Evolutionary conservation across 2,797 vertebrate genomes (phyloP).

Genomic region (Fistularia tabacaria): DNA sequence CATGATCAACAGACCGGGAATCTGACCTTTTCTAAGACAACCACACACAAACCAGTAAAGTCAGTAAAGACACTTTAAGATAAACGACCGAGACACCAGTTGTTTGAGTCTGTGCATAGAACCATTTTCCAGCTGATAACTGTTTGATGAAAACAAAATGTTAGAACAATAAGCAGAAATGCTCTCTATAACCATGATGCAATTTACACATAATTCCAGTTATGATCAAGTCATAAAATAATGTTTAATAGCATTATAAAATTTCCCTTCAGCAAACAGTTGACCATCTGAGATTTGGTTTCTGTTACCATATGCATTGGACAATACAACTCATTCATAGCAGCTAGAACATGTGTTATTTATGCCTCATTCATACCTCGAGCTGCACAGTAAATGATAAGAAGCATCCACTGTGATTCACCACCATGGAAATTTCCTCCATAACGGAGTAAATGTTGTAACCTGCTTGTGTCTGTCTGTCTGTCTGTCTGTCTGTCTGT

Average conservation of each 20-base stretch:
- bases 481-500: too few relatives aligned
- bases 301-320: too few relatives aligned
- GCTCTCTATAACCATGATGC: neutral
- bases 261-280: conserved; percentile 10
- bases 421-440: too few relatives aligned
- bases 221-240: conserved; percentile 1
- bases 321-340: too few relatives aligned
- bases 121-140: neutral
- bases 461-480: too few relatives aligned
- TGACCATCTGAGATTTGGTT: neutral
- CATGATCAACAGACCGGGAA: conserved; percentile 53
- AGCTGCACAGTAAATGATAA: too few relatives aligned
- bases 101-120: neutral
- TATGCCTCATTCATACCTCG: too few relatives aligned
- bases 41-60: conserved; percentile 1
- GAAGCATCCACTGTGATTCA: too few relatives aligned
- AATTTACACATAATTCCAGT: conserved; percentile 9
- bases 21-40: conserved; percentile 35
- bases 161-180: neutral
- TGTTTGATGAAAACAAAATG: neutral
- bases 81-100: neutral
- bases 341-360: too few relatives aligned
- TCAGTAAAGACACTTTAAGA: conserved; percentile 3
- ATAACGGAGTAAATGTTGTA: too few relatives aligned
- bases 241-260: conserved; percentile 2